Conservation (phyloP, 2,888 invertebrate species). For the Halocaridina rubra region DNA sequence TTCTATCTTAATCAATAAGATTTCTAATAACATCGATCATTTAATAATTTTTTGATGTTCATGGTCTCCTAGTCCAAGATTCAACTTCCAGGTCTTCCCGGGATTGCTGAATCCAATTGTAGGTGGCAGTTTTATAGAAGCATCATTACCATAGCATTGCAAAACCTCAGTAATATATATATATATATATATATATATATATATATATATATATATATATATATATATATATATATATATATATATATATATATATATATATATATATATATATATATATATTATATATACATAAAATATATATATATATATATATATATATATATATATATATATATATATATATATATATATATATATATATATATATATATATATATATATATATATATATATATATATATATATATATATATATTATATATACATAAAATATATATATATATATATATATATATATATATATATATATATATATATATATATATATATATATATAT, state of each 20-base stretch:
- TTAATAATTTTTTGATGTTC: too few species aligned
- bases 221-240: slow-evolving; percentile 8
- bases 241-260: neutral
- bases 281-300: neutral
- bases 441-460: neutral
- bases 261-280: slow-evolving; percentile 4
- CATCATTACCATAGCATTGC: neutral
- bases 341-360: slow-evolving; percentile 6
- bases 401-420: neutral
- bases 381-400: neutral
- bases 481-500: slow-evolving; percentile 5
- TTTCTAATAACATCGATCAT: too few species aligned
- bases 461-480: neutral
- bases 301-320: neutral
- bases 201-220: neutral
- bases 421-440: neutral
- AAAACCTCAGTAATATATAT: too few species aligned
- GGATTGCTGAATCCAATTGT: too few species aligned
- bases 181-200: neutral
- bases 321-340: slow-evolving; percentile 4
- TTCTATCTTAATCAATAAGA: too few species aligned
- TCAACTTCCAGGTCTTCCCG: too few species aligned
- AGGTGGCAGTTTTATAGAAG: too few species aligned
- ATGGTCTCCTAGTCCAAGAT: too few species aligned
- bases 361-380: neutral